Evolutionary conservation across 2,888 invertebrate species (phyloP).

Genomic region (Trypoxylon attenuatum): DNA sequence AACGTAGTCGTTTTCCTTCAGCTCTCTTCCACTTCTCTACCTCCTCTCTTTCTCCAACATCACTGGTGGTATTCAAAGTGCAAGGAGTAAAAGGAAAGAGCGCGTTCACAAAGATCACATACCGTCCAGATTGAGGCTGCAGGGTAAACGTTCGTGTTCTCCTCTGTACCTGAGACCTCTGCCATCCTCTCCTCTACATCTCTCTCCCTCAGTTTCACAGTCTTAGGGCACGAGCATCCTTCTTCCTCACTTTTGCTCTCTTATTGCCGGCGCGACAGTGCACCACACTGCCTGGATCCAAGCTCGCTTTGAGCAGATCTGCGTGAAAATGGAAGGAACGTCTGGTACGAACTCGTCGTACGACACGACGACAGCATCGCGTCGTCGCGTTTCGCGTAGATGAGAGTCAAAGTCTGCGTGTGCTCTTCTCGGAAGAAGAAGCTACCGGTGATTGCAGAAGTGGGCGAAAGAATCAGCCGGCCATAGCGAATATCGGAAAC

Average conservation of each 20-base stretch:
- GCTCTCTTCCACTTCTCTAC: neutral
- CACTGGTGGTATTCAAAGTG: conserved; percentile 58
- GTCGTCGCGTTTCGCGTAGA: too few species aligned
- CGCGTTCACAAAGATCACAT: conserved; percentile 61
- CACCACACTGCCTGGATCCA: conserved; percentile 1
- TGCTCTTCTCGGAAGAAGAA: neutral
- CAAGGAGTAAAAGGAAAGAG: conserved; percentile 52
- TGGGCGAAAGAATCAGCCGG: conserved; percentile 6
- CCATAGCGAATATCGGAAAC: conserved; percentile 31
- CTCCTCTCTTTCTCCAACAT: neutral
- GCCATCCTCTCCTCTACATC: neutral
- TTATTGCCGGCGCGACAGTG: too few species aligned
- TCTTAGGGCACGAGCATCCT: neutral
- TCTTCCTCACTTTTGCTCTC: neutral
- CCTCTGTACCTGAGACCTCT: conserved; percentile 16
- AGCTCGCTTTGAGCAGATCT: conserved; percentile 60
- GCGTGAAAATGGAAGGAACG: conserved; percentile 60
- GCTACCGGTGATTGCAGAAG: neutral
- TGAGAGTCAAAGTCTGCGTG: neutral
- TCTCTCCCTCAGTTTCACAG: conserved; percentile 3
- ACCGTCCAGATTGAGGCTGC: conserved; percentile 66
- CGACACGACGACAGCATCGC: conserved; percentile 1
- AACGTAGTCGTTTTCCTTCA: conserved; percentile 56
- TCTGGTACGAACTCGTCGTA: conserved; percentile 18
- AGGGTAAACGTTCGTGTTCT: conserved; percentile 65